Evolutionary conservation across 2,888 invertebrate species (phyloP).

Genomic region (Limnephilus rhombicus): DNA sequence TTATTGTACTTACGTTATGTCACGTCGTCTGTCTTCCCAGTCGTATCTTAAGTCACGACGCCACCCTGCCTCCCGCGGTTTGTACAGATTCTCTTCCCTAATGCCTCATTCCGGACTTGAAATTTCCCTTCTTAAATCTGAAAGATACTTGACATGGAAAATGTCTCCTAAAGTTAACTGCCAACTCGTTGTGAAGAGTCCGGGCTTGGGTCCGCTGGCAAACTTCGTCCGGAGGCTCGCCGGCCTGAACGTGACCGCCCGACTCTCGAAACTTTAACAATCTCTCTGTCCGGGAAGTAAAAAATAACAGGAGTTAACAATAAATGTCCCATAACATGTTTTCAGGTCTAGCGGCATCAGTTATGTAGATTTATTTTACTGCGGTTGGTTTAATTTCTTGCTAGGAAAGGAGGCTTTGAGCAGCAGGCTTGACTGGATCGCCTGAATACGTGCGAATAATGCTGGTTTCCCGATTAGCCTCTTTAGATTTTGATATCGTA

Average conservation of each 20-base stretch:
- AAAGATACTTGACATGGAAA: slow-evolving; percentile 24
- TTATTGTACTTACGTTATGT: background rate
- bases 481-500: background rate
- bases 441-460: background rate
- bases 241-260: slow-evolving; percentile 23
- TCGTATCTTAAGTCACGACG: background rate
- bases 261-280: background rate
- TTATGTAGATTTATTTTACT: background rate
- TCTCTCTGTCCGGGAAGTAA: background rate
- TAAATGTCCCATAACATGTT: background rate
- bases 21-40: background rate
- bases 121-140: slow-evolving; percentile 12
- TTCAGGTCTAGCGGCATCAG: background rate
- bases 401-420: background rate
- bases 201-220: background rate
- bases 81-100: background rate
- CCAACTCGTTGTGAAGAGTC: slow-evolving; percentile 25
- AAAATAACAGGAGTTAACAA: background rate
- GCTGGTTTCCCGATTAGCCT: slow-evolving; percentile 19
- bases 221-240: background rate
- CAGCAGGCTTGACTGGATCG: background rate
- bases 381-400: background rate
- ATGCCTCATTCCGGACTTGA: background rate
- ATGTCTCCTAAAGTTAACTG: slow-evolving; percentile 34
- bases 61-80: background rate